Evolutionary conservation across 1,140 invertebrate species (phyloP), one percentile per base, ranked within the genome.

Genomic region (Drosophila parabipectinata): DNA sequence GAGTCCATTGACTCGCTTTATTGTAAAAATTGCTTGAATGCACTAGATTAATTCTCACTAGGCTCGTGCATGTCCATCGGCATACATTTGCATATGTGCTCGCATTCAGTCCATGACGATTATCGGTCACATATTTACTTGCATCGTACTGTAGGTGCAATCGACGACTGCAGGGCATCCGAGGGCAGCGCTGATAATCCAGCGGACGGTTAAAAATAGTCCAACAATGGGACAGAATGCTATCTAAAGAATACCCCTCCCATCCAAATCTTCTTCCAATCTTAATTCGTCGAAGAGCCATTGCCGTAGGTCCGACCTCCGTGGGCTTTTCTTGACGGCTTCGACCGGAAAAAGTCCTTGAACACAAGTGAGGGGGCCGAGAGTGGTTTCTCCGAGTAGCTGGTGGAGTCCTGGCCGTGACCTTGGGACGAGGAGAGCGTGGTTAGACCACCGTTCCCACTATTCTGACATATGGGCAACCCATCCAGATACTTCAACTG

Each of bases 251-350:
- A 34, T 61, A 51, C 32, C 68, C 45, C 51, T 8, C 47, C 28
- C 30, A n/a, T 15, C 6, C 50, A 26, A 26, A 39, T 15, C 30
- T 28, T 21, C n/a, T 6, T 18, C 18, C 9, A 62, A 15, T 55
- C 4, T 88, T 52, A 90, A 50, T 85, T 88, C 44, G 89, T 87
- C 4, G 89, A 89, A 7, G 89, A 91, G 37, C 80, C 79, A 26
- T 77, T 82, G 56, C 61, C 58, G 59, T 72, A 76, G 50, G 24
- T 64, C 4, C 52, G 64, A 3, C 48, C 69, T 8, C 26, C 32
- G 4, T 55, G 57, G 6, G 58, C 18, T 55, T 78, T 89, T 26
- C 79, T 82, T 0, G 39, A 44, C 21, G 72, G 63, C 8, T 69
- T 90, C 3, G 85, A 47, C 3, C 85, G 66, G 39, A 91, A 91